Percentiles rank a stretch among this genome's conserved stretches.
These are phyloP conservation scores for Ancistrus triradiatus DNA, from an alignment of 2,113 vertebrate genomes.

Conservation along the genomic window DNA sequence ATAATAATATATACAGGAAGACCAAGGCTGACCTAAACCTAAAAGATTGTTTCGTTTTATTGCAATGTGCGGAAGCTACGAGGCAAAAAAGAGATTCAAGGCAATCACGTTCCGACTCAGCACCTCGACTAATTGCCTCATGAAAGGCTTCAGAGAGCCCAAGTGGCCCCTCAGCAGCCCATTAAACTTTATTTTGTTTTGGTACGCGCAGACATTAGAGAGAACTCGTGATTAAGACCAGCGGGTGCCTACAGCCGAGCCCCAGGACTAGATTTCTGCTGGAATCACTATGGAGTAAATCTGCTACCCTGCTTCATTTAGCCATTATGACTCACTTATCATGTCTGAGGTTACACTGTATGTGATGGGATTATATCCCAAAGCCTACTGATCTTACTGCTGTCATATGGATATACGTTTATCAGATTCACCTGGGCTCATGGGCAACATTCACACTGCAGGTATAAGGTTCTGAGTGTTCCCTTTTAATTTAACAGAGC, in stretches of 20 bases:
- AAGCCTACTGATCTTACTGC: too few species aligned
- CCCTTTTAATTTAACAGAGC: too few species aligned
- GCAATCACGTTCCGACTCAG: slow-evolving; percentile 34
- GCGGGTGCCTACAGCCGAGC: not conserved
- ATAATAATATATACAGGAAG: slow-evolving; percentile 3
- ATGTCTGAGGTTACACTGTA: too few species aligned
- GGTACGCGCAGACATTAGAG: slow-evolving; percentile 17
- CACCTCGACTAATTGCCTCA: slow-evolving; percentile 37
- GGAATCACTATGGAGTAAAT: not conserved
- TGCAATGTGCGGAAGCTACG: not conserved
- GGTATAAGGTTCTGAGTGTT: too few species aligned
- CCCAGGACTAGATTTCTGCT: not conserved
- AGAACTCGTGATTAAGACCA: slow-evolving; percentile 16
- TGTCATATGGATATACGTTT: too few species aligned
- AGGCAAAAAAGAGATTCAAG: slow-evolving; percentile 25
- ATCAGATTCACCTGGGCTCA: too few species aligned
- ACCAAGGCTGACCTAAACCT: not conserved
- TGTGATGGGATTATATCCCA: too few species aligned
- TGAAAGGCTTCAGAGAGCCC: slow-evolving; percentile 32
- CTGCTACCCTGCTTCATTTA: not conserved
- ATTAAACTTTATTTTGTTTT: slow-evolving; percentile 41
- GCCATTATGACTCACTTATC: not conserved
- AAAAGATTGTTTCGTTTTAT: not conserved
- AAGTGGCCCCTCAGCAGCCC: slow-evolving; percentile 26
- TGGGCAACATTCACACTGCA: too few species aligned